phyloP scores from a whole-genome alignment of 2,888 invertebrate genomes.

The Sinodicranocentrus sp. region DNA sequence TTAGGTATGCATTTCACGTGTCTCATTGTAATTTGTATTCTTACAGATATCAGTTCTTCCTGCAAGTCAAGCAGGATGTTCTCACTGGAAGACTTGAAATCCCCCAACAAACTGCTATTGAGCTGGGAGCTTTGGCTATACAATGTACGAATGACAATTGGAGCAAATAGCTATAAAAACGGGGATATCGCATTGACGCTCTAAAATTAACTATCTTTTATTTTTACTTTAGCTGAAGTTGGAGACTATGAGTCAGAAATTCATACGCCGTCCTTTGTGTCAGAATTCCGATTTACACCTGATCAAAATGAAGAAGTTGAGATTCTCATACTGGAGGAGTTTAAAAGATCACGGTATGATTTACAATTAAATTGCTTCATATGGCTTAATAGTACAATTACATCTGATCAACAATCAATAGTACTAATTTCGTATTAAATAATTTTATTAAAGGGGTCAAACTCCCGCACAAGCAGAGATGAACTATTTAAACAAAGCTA shows the following conservation, averaged over 20 bases:
- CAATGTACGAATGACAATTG: constrained; percentile 86
- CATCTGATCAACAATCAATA: too few relatives aligned
- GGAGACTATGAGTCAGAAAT: constrained; percentile 96
- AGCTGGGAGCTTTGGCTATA: constrained; percentile 93
- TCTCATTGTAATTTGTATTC: not conserved
- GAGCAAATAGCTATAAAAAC: too few relatives aligned
- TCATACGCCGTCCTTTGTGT: constrained; percentile 97
- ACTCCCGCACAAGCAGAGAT: constrained; percentile 98
- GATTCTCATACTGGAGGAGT: constrained; percentile 94
- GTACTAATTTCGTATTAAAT: too few relatives aligned
- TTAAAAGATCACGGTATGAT: constrained; percentile 85
- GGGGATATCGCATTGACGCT: constrained; percentile 14
- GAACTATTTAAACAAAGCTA: constrained; percentile 95
- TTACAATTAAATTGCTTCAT: too few relatives aligned
- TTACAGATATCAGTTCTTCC: constrained; percentile 95
- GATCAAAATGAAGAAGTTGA: constrained; percentile 98
- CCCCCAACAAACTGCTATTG: constrained; percentile 90
- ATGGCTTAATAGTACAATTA: too few relatives aligned
- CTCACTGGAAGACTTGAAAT: constrained; percentile 90
- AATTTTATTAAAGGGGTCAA: constrained; percentile 82
- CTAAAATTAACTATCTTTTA: constrained; percentile 71
- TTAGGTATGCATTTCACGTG: not conserved
- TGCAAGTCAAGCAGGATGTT: constrained; percentile 97
- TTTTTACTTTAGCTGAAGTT: constrained; percentile 94
- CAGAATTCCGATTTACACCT: constrained; percentile 98